Evolutionary conservation across 2,113 vertebrate species (phyloP).

Genomic region (Holacanthus passer): DNA sequence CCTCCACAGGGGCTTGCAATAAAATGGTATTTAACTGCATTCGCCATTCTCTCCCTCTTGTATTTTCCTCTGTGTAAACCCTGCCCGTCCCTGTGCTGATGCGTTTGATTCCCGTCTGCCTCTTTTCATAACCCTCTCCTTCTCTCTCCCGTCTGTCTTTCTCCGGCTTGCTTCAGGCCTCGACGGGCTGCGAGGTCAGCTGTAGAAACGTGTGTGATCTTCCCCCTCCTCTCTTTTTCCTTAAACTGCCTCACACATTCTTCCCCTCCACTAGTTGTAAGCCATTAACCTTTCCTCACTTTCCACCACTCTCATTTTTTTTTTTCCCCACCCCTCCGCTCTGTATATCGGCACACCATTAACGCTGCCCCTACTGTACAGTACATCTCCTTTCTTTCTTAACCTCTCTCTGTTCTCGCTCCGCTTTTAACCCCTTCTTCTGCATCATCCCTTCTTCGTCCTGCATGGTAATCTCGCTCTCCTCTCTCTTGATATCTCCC

Average conservation of each 20-base stretch:
- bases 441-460: slow-evolving; percentile 33
- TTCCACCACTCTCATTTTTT: slow-evolving; percentile 41
- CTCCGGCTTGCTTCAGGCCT: slow-evolving; percentile 40
- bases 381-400: slow-evolving; percentile 7
- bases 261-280: slow-evolving; percentile 56
- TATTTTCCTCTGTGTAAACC: slow-evolving; percentile 31
- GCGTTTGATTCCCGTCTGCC: slow-evolving; percentile 45
- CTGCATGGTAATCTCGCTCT: slow-evolving; percentile 45
- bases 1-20: slow-evolving; percentile 74
- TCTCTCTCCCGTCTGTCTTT: slow-evolving; percentile 24
- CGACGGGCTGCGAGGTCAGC: slow-evolving; percentile 58
- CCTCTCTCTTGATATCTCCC: slow-evolving; percentile 47
- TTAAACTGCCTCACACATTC: slow-evolving; percentile 49
- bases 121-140: slow-evolving; percentile 59
- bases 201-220: slow-evolving; percentile 58
- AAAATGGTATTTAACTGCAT: slow-evolving; percentile 81
- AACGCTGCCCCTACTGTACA: slow-evolving; percentile 13
- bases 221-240: slow-evolving; percentile 34
- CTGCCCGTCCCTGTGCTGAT: slow-evolving; percentile 16
- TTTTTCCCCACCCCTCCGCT: not conserved
- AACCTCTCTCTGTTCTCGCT: slow-evolving; percentile 25
- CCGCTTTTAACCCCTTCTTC: slow-evolving; percentile 13
- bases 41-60: slow-evolving; percentile 43
- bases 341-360: slow-evolving; percentile 51
- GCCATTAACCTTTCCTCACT: slow-evolving; percentile 74